Base-by-base conservation (phyloP, 2,888 invertebrate genomes). In the Chromoteleia sp. region DNA sequence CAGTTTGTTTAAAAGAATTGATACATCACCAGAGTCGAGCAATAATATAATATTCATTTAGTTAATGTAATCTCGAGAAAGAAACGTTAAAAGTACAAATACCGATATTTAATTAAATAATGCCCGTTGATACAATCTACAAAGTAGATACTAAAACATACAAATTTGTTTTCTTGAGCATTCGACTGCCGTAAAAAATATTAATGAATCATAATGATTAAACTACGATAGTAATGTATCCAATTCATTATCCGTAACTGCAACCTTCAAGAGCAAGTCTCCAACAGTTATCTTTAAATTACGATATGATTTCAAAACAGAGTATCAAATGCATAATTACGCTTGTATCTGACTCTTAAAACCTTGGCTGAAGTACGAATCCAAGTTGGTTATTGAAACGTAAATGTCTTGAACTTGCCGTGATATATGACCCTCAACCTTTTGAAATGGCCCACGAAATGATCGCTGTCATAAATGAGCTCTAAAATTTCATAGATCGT, bases 251-350 rank as follows among this genome's bases (percentile, higher is more conserved):
- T 56, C 65, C 39, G n/a, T 36, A 54, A 29, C 19, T 36, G 45
- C 39, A 3, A 45, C 63, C n/a, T 30, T 6, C 7, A 65, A 41
- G 15, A 33, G 21, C 39, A 21, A 43, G 17, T 15, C 21, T 14
- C 30, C n/a, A 15, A 63, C 52, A 63, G 41, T 63, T 73, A 74
- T 54, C 54, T 54, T 21, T 50, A 50, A 74, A 56, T 59, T 50
- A 52, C 41, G 59, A 59, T 65, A 54, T 19, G 52, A 65, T 67
- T 75, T 48, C 39, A 58, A 30, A 45, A 39, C 58, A 7, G 7
- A 48, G 61, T 63, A 45, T 67, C 52, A 67, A 70, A 61, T 48
- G 61, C 63, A 25, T 68, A 76, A 76, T 76, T 61, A 76, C 61
- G 45, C 45, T 21, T 50, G 14, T 52, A 76, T 43, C 56, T 8